Base-by-base conservation (phyloP, 2,797 vertebrate genomes). In the Gadopsis marmoratus region DNA sequence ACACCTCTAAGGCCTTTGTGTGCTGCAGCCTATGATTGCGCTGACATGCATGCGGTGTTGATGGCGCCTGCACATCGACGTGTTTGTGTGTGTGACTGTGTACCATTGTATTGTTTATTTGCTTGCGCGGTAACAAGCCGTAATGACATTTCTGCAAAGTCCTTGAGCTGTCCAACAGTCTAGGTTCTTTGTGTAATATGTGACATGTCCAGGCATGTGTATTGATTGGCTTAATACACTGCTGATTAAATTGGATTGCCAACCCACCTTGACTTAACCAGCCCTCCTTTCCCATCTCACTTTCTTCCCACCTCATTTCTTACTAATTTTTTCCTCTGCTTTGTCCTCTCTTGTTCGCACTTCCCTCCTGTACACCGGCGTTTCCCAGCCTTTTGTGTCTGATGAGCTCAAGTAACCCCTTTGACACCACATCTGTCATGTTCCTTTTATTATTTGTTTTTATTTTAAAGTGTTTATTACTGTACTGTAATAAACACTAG, bases 141-240 rank as follows among this genome's bases (percentile, higher is more conserved):
- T 73, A 78, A 84, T 81, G 68, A 19, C 17, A 78, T 76, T 81
- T 74, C 66, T 71, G 50, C 54, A 54, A 78, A 84, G 92, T 88
- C 88, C 87, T 90, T 88, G 87, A 90, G 80, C 68, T 77, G 82
- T 69, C 74, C 74, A 86, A n/a, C n/a, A 10, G 47, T 29, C 62
- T 58, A 37, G 78, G 35, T 79, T 80, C 35, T 68, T 54, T 60
- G 48, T 77, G 62, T 75, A 26, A 14, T 37, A 58, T 76, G 81
- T 85, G 82, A 86, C 76, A 73, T 75, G 70, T 63, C 68, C 71
- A 75, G 76, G 78, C 72, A 29, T 87, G 85, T 73, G 62, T 76
- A 89, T 85, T 70, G 88, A 90, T 90, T 84, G 87, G 60, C 72
- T 86, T 90, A 88, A 89, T 83, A 87, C 73, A 76, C 76, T 67